A percentile compares a stretch with the other conserved stretches of the same genome.
phyloP scores from a whole-genome alignment of 2,888 invertebrate genomes.

The Spilarctia lutea region DNA sequence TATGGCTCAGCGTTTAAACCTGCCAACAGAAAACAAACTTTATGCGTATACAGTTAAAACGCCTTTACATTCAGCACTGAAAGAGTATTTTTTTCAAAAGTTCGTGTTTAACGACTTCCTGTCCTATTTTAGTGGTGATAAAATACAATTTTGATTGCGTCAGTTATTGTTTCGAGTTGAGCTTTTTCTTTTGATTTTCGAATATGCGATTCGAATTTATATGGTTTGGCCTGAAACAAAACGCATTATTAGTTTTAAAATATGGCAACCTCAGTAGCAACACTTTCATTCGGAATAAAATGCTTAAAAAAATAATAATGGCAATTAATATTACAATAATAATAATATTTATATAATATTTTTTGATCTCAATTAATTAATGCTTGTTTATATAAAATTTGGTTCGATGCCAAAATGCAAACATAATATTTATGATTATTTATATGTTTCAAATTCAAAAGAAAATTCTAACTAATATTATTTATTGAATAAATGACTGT shows the following conservation, averaged over 20 bases:
- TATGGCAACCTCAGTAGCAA: not conserved
- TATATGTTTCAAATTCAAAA: slow-evolving; percentile 40
- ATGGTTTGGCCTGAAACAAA: slow-evolving; percentile 17
- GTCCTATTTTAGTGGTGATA: slow-evolving; percentile 78
- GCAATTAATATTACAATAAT: not conserved
- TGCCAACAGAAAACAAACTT: slow-evolving; percentile 52
- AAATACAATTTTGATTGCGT: slow-evolving; percentile 77
- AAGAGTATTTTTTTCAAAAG: slow-evolving; percentile 63
- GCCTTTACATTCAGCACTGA: slow-evolving; percentile 9
- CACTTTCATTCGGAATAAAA: not conserved
- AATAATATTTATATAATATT: not conserved
- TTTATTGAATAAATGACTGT: slow-evolving; percentile 23
- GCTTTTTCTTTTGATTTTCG: slow-evolving; percentile 25
- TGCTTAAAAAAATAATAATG: not conserved
- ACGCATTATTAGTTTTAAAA: not conserved
- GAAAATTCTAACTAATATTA: slow-evolving; percentile 19
- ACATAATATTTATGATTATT: slow-evolving; percentile 27
- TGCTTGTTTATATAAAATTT: slow-evolving; percentile 16
- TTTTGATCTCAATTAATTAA: not conserved
- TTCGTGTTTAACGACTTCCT: slow-evolving; percentile 77
- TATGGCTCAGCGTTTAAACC: slow-evolving; percentile 63
- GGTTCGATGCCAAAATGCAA: slow-evolving; percentile 35
- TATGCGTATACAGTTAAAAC: slow-evolving; percentile 19
- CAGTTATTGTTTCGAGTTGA: slow-evolving; percentile 56
- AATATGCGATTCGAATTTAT: slow-evolving; percentile 14